Conservation (phyloP, 2,113 vertebrate genomes). For the Nothoprocta perdicaria region DNA sequence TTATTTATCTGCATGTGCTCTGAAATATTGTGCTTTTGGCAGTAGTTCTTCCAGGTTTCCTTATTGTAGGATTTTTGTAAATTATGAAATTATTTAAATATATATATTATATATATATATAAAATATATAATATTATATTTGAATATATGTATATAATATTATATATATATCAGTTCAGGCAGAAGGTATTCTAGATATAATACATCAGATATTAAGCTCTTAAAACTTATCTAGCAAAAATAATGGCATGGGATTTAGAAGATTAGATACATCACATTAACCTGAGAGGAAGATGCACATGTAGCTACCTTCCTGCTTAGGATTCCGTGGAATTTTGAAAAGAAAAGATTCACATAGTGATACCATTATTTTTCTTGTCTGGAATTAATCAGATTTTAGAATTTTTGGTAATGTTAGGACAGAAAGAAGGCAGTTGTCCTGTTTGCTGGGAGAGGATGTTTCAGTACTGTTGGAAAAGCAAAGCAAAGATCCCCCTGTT, state of each 20-base stretch:
- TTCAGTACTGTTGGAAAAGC: not conserved
- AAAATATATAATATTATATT: no score
- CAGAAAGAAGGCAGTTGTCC: not conserved
- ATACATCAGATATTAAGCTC: not conserved
- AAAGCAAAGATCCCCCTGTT: not conserved
- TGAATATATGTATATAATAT: no score
- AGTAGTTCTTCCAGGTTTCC: not conserved
- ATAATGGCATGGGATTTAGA: not conserved
- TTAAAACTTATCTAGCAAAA: not conserved
- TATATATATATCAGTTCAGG: no score
- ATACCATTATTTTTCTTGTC: not conserved
- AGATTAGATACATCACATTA: not conserved
- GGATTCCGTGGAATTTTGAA: not conserved
- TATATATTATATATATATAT: no score
- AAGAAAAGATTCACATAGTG: not conserved
- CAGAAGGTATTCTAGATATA: not conserved
- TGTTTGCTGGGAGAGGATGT: not conserved
- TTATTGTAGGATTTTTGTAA: not conserved
- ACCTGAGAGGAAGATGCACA: not conserved
- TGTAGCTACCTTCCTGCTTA: not conserved
- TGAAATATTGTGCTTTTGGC: not conserved
- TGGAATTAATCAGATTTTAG: not conserved
- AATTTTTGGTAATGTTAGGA: not conserved
- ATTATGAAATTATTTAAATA: no score
- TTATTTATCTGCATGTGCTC: not conserved